Evolutionary conservation across 2,113 vertebrate genomes (phyloP).

Genomic region (Pongo abelii): DNA sequence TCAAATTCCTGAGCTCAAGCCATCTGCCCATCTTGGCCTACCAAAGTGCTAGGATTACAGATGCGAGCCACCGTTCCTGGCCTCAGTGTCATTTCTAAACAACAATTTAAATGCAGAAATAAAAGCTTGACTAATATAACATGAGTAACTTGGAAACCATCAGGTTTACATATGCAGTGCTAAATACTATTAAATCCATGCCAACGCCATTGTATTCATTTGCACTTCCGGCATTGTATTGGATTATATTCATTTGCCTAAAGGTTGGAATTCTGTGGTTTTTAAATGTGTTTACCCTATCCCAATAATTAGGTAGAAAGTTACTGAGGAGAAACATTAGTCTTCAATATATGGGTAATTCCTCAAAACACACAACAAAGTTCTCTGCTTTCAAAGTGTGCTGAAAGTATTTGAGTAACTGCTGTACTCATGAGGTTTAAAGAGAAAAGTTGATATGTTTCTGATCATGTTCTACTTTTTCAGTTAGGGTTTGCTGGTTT

Average conservation of each 20-base stretch:
- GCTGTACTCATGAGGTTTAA: not conserved
- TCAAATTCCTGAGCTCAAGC: too few relatives aligned
- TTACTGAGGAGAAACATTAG: not conserved
- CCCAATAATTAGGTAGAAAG: not conserved
- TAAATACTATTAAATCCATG: not conserved
- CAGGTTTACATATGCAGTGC: not conserved
- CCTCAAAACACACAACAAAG: not conserved
- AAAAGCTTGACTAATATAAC: not conserved
- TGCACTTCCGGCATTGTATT: not conserved
- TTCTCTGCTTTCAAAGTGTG: not conserved
- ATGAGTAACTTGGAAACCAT: not conserved
- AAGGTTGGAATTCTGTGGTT: not conserved
- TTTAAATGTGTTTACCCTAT: not conserved
- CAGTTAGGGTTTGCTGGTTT: not conserved
- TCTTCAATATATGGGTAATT: not conserved
- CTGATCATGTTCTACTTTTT: not conserved
- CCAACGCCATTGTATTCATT: not conserved
- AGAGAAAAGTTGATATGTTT: not conserved
- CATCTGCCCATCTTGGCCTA: too few relatives aligned
- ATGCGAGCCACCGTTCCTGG: too few relatives aligned
- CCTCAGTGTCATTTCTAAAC: not conserved
- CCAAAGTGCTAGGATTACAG: too few relatives aligned
- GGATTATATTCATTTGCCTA: not conserved
- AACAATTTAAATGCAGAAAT: not conserved
- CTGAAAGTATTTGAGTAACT: not conserved